These are phyloP conservation scores for Hydrotaea cyrtoneurina DNA, from an alignment of 2,888 invertebrate genomes.

Conservation along the genomic window DNA sequence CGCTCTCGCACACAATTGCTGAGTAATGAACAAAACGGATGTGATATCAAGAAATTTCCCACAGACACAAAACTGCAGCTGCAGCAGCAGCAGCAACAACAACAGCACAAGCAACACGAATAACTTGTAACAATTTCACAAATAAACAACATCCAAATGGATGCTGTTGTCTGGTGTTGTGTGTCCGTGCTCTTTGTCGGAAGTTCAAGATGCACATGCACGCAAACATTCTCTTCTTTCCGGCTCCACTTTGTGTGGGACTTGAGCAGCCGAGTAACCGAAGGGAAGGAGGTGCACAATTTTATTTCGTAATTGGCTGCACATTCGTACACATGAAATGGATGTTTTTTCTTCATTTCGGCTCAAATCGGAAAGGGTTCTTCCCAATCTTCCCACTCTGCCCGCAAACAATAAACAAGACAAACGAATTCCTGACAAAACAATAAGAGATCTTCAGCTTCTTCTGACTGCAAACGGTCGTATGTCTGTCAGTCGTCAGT, in stretches of 20 bases:
- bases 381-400: too few species aligned
- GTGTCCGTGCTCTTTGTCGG: slow-evolving; percentile 8
- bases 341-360: slow-evolving; percentile 40
- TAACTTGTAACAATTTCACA: slow-evolving; percentile 22
- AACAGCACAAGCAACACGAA: not conserved
- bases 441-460: not conserved
- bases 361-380: not conserved
- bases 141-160: slow-evolving; percentile 18
- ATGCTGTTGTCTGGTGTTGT: slow-evolving; percentile 8
- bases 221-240: slow-evolving; percentile 29
- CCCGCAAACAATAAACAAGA: not conserved
- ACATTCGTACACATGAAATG: slow-evolving; percentile 55
- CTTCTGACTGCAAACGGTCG: not conserved
- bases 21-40: slow-evolving; percentile 48
- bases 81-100: too few species aligned
- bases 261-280: not conserved
- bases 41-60: slow-evolving; percentile 55
- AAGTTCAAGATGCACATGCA: slow-evolving; percentile 24
- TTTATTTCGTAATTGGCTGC: slow-evolving; percentile 61
- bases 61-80: slow-evolving; percentile 6
- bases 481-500: not conserved
- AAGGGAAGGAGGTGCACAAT: not conserved
- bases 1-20: not conserved
- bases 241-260: not conserved
- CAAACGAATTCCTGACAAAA: not conserved